phyloP scores from a whole-genome alignment of 2,888 invertebrate species.

The Cynaeus angustus region DNA sequence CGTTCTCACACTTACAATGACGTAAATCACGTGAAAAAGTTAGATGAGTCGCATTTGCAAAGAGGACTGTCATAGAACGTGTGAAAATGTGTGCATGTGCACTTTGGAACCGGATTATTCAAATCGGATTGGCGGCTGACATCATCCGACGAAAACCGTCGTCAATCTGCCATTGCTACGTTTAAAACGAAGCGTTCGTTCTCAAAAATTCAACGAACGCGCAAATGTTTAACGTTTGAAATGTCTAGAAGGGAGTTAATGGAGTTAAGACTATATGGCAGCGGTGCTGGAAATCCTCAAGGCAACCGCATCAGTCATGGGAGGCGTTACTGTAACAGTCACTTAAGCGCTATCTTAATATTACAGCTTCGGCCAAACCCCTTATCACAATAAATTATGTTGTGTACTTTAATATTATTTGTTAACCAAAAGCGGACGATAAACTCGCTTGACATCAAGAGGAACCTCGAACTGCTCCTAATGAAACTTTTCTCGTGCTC shows the following conservation, averaged over 20 bases:
- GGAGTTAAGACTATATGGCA: slow-evolving; percentile 43
- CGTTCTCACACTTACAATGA: slow-evolving; percentile 4
- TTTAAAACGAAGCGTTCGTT: slow-evolving; percentile 39
- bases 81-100: slow-evolving; percentile 51
- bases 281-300: slow-evolving; percentile 36
- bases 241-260: slow-evolving; percentile 29
- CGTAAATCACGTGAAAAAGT: slow-evolving; percentile 22
- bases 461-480: slow-evolving; percentile 25
- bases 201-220: slow-evolving; percentile 32
- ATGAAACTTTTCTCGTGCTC: slow-evolving; percentile 27
- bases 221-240: slow-evolving; percentile 34
- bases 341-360: slow-evolving; percentile 49
- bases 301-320: slow-evolving; percentile 48
- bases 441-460: slow-evolving; percentile 41
- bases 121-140: slow-evolving; percentile 53
- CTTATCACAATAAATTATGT: slow-evolving; percentile 45
- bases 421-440: slow-evolving; percentile 39
- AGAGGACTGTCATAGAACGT: slow-evolving; percentile 43
- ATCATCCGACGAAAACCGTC: slow-evolving; percentile 33
- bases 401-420: slow-evolving; percentile 39
- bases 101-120: slow-evolving; percentile 51
- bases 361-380: slow-evolving; percentile 43
- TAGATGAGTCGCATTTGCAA: slow-evolving; percentile 19
- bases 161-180: slow-evolving; percentile 45
- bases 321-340: slow-evolving; percentile 44